Evolutionary conservation across 92 coral and sea anemone species (phyloP).

Genomic region (Heliopora coerulea): DNA sequence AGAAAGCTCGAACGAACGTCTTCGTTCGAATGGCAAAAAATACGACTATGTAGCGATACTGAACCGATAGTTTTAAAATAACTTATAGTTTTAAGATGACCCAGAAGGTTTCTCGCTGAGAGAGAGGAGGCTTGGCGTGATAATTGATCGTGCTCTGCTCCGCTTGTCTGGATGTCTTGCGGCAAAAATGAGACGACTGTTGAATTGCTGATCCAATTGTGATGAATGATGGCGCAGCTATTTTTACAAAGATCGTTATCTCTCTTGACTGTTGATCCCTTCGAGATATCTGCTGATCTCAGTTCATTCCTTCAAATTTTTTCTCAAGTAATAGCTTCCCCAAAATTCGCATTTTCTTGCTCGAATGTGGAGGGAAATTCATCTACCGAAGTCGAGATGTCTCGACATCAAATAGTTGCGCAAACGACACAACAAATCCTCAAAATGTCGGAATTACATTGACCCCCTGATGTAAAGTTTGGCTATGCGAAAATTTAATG

Average conservation of each 20-base stretch:
- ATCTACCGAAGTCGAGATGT: not conserved
- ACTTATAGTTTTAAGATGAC: no score
- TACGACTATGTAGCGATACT: no score
- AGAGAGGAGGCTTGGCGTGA: no score
- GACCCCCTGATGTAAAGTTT: constrained; percentile 23
- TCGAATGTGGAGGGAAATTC: no score
- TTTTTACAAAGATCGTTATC: constrained; percentile 1
- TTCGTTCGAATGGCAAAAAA: no score
- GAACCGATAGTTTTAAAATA: no score
- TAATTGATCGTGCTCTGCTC: constrained; percentile 35
- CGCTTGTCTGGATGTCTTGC: constrained; percentile 1
- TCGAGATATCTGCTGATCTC: constrained; percentile 1
- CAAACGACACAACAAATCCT: constrained; percentile 30
- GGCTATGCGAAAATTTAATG: no score
- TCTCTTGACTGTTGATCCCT: constrained; percentile 1
- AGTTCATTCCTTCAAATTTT: not conserved
- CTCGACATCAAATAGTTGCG: not conserved
- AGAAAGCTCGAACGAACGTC: no score
- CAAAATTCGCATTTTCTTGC: not conserved
- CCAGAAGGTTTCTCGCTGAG: no score
- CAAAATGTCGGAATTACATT: not conserved
- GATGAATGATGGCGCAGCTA: constrained; percentile 26
- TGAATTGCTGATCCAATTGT: not conserved
- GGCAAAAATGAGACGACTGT: not conserved
- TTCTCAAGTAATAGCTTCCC: not conserved